These are phyloP conservation scores for Poecilia wingei DNA, from an alignment of 2,797 vertebrate species.

Conservation along the genomic window DNA sequence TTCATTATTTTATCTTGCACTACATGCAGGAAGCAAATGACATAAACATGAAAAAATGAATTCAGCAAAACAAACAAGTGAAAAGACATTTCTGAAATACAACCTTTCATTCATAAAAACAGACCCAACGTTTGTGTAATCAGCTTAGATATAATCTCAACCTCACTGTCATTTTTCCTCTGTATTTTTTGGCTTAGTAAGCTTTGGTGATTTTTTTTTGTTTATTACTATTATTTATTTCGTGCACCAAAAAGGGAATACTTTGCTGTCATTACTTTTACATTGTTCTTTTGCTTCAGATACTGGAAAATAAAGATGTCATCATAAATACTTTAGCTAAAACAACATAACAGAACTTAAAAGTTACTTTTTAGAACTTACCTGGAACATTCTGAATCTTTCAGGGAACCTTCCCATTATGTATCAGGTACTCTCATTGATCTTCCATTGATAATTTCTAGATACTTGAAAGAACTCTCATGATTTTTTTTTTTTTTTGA, in stretches of 20 bases:
- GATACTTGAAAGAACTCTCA: background rate
- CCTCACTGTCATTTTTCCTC: constrained; percentile 38
- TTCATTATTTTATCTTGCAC: background rate
- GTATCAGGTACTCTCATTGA: background rate
- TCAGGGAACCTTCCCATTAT: background rate
- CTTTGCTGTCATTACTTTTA: constrained; percentile 28
- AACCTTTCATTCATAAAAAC: constrained; percentile 8
- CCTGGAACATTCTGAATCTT: background rate
- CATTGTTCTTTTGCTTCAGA: constrained; percentile 38
- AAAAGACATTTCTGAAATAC: constrained; percentile 29
- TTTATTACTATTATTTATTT: constrained; percentile 57
- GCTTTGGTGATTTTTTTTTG: constrained; percentile 6
- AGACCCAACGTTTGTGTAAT: constrained; percentile 17
- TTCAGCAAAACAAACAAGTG: constrained; percentile 28
- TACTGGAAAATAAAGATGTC: constrained; percentile 32
- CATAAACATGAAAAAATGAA: constrained; percentile 4
- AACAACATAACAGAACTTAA: background rate
- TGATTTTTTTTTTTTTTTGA: background rate
- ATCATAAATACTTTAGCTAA: constrained; percentile 11
- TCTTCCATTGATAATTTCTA: background rate
- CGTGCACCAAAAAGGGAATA: constrained; percentile 26
- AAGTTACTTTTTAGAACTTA: background rate
- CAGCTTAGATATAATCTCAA: constrained; percentile 15
- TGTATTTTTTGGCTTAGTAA: constrained; percentile 41
- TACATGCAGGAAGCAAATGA: constrained; percentile 8